A percentile compares a stretch with the other conserved stretches of the same genome.
Conservation (phyloP, 2,888 invertebrate species). For the Melieria crassipennis region DNA sequence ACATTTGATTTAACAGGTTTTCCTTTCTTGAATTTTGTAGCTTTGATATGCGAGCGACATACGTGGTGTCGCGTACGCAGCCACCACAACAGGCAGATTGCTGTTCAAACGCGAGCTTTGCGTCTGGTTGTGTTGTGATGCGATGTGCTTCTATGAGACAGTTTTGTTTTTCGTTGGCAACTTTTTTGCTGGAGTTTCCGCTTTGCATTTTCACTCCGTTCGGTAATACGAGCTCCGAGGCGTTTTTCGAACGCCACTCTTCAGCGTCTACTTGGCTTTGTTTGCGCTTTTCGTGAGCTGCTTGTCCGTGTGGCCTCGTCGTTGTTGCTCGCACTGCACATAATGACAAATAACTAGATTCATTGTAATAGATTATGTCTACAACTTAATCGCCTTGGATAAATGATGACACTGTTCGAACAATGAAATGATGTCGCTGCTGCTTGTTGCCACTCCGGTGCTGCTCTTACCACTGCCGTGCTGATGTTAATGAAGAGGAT, state of each 20-base stretch:
- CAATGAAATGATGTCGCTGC: conserved; percentile 12
- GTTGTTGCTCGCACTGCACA: conserved; percentile 40
- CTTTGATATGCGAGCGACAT: conserved; percentile 32
- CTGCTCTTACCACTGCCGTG: conserved; percentile 13
- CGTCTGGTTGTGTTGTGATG: conserved; percentile 8
- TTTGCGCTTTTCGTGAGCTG: conserved; percentile 42
- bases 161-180: conserved; percentile 12
- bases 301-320: conserved; percentile 39
- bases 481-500: conserved; percentile 4
- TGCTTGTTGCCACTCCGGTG: conserved; percentile 26
- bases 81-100: conserved; percentile 7
- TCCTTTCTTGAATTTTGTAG: conserved; percentile 40
- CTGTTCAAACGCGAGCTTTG: conserved; percentile 21
- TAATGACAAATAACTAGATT: conserved; percentile 66
- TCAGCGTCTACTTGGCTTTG: conserved; percentile 32
- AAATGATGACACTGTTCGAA: conserved; percentile 62
- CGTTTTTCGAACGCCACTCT: conserved; percentile 56
- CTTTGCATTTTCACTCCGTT: conserved; percentile 37
- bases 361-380: conserved; percentile 66
- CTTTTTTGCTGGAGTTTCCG: conserved; percentile 50
- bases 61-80: too few species aligned
- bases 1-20: conserved; percentile 65
- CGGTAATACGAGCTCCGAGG: conserved; percentile 64
- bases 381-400: conserved; percentile 66
- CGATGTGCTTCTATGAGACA: conserved; percentile 2